Conservation (phyloP, 2,113 vertebrate species). For the Cavia porcellus region DNA sequence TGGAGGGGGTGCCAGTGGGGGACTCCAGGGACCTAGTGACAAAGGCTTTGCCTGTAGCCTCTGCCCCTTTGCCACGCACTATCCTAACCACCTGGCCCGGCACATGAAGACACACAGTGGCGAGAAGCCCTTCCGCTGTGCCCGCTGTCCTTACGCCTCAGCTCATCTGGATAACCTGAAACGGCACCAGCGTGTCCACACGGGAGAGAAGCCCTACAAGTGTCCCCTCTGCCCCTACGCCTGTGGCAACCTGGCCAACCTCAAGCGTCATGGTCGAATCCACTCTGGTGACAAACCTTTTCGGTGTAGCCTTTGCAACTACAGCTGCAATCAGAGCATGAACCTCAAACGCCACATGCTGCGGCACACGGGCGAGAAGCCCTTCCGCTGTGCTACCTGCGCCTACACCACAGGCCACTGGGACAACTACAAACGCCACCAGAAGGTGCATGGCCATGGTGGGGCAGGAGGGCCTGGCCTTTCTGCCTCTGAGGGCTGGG, state of each 20-base stretch:
- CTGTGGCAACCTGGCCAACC: slow-evolving; percentile 98
- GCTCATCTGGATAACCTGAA: slow-evolving; percentile 99
- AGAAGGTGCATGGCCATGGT: slow-evolving; percentile 96
- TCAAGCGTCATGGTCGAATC: slow-evolving; percentile 97
- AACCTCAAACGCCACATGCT: slow-evolving; percentile 99
- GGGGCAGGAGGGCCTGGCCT: slow-evolving; percentile 80
- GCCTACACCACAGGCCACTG: slow-evolving; percentile 98
- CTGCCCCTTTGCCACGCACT: slow-evolving; percentile 97
- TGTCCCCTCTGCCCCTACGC: slow-evolving; percentile 96
- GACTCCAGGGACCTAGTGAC: slow-evolving; percentile 82
- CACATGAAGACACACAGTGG: slow-evolving; percentile 99
- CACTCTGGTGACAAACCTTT: slow-evolving; percentile 98
- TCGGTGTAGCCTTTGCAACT: slow-evolving; percentile 95
- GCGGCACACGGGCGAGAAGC: slow-evolving; percentile 97
- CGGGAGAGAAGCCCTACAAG: slow-evolving; percentile 96
- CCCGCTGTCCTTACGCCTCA: slow-evolving; percentile 96
- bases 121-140: slow-evolving; percentile 98
- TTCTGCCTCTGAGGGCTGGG: slow-evolving; percentile 91
- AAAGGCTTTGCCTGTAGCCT: slow-evolving; percentile 95
- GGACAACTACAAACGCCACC: slow-evolving; percentile 99
- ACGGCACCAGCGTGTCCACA: slow-evolving; percentile 96
- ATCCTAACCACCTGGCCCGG: slow-evolving; percentile 97
- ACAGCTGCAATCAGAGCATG: slow-evolving; percentile 99
- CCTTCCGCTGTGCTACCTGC: slow-evolving; percentile 95
- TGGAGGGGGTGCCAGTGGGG: slow-evolving; percentile 86